These are phyloP conservation scores for Diarsia mendica DNA, from an alignment of 2,888 invertebrate species.

Conservation along the genomic window DNA sequence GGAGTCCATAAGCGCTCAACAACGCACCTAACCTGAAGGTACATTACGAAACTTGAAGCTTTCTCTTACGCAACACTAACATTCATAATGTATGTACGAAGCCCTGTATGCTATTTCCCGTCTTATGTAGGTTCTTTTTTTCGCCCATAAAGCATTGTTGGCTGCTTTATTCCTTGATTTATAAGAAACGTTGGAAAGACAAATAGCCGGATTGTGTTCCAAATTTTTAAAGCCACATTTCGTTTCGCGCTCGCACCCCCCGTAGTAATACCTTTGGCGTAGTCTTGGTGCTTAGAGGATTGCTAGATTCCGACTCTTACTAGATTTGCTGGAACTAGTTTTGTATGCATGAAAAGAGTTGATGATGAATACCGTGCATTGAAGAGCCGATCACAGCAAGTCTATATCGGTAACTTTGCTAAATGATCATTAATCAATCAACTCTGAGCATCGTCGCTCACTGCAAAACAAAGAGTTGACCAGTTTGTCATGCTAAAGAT, in stretches of 20 bases:
- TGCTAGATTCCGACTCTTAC: constrained; percentile 53
- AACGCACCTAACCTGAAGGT: constrained; percentile 60
- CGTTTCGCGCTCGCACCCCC: constrained; percentile 91
- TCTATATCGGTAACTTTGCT: constrained; percentile 2
- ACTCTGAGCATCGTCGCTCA: not conserved
- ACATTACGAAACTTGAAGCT: constrained; percentile 72
- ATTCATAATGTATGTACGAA: constrained; percentile 87
- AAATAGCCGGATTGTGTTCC: constrained; percentile 95
- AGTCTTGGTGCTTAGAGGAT: constrained; percentile 78
- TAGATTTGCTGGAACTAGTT: constrained; percentile 54
- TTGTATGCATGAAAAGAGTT: constrained; percentile 39
- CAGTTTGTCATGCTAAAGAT: constrained; percentile 16
- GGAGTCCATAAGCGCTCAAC: constrained; percentile 51
- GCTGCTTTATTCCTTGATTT: constrained; percentile 93
- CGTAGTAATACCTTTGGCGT: constrained; percentile 78
- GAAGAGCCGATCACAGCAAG: not conserved
- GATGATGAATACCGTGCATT: not conserved
- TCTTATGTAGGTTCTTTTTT: constrained; percentile 90
- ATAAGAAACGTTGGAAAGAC: constrained; percentile 93
- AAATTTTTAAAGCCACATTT: constrained; percentile 95
- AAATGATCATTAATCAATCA: constrained; percentile 31
- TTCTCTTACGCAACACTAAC: constrained; percentile 85
- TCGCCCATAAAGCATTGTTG: constrained; percentile 91
- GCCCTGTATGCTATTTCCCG: constrained; percentile 89
- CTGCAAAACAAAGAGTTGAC: constrained; percentile 12